Percentiles rank a stretch among this genome's conserved stretches.
Evolutionary conservation across 1,140 invertebrate genomes (phyloP).

Genomic region (Hypsibius dujardini): DNA sequence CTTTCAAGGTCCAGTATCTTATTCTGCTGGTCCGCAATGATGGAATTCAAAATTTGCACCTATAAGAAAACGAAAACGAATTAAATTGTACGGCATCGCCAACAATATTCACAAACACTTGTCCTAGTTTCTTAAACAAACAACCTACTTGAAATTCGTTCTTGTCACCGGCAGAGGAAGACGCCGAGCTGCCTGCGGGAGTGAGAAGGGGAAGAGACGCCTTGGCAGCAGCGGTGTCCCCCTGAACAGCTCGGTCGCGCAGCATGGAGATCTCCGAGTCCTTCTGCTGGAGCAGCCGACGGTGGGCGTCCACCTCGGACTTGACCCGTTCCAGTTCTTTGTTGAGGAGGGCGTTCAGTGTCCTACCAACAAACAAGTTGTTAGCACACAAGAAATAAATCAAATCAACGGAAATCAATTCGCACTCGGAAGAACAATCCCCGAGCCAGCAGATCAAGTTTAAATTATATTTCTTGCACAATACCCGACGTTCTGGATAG

Average conservation of each 20-base stretch:
- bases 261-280: not conserved
- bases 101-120: no score
- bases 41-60: slow-evolving; percentile 8
- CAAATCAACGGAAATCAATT: no score
- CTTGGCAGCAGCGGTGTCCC: not conserved
- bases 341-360: not conserved
- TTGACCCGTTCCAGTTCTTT: not conserved
- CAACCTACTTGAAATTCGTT: slow-evolving; percentile 13
- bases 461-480: no score
- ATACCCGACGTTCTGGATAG: no score
- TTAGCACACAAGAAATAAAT: slow-evolving; percentile 6
- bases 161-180: not conserved
- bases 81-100: no score
- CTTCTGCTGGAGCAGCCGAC: slow-evolving; percentile 3
- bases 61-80: not conserved
- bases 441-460: no score
- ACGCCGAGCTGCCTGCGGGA: no score
- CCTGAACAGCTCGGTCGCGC: not conserved
- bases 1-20: not conserved
- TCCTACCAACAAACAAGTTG: slow-evolving; percentile 1
- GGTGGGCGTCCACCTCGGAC: not conserved
- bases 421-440: not conserved
- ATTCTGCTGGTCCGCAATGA: slow-evolving; percentile 7
- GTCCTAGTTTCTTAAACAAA: no score
- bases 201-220: not conserved